Percentiles rank a stretch among this genome's conserved stretches.
Conservation (phyloP, 2,888 invertebrate species). For the Drosophila kambysellisi region DNA sequence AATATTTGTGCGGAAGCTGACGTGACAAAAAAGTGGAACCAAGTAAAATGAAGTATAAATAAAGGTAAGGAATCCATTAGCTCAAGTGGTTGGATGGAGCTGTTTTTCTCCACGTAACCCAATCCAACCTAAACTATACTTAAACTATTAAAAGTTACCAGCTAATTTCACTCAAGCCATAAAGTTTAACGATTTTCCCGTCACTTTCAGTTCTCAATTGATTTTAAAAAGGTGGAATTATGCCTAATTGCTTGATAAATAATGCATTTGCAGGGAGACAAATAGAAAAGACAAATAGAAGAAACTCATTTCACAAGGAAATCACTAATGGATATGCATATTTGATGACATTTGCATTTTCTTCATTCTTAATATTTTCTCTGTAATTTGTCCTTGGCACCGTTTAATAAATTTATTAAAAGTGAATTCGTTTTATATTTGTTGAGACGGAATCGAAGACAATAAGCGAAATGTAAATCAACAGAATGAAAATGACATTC, state of each 20-base stretch:
- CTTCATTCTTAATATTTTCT: slow-evolving; percentile 33
- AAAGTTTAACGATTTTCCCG: background rate
- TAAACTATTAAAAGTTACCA: background rate
- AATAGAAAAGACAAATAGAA: background rate
- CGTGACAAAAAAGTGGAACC: background rate
- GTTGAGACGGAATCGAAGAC: slow-evolving; percentile 34
- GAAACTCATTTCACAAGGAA: background rate
- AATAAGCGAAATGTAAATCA: slow-evolving; percentile 69
- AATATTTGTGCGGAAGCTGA: background rate
- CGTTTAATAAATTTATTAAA: slow-evolving; percentile 65
- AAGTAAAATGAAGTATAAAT: background rate
- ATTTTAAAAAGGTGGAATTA: background rate
- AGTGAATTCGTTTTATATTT: slow-evolving; percentile 38
- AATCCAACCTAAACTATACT: background rate
- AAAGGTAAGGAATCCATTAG: background rate
- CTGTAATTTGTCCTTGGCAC: slow-evolving; percentile 51
- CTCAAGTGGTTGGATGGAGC: background rate
- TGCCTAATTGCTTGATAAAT: slow-evolving; percentile 3
- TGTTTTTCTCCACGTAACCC: background rate
- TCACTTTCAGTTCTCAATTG: background rate
- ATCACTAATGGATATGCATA: slow-evolving; percentile 54
- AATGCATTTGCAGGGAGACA: background rate
- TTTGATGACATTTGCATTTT: slow-evolving; percentile 48
- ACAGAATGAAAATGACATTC: slow-evolving; percentile 58
- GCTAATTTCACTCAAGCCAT: background rate